Percentiles rank a stretch among this genome's conserved stretches.
Conservation (phyloP, 2,797 vertebrate genomes). For the Pipistrellus kuhlii region DNA sequence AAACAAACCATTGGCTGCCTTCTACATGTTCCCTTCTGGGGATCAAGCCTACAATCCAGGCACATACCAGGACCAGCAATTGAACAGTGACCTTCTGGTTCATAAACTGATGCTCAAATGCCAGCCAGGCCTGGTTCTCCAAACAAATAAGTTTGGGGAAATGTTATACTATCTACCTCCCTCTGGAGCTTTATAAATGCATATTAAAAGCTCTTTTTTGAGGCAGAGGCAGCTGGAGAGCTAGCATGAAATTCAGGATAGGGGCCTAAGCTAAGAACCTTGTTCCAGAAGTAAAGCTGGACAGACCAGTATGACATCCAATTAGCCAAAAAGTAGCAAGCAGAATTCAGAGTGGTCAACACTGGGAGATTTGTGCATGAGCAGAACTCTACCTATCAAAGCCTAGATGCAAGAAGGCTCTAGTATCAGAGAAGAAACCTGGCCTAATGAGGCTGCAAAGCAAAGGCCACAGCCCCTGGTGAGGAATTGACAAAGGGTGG, state of each 20-base stretch:
- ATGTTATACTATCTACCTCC: background rate
- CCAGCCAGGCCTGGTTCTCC: background rate
- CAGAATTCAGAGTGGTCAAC: slow-evolving; percentile 19
- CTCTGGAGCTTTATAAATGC: slow-evolving; percentile 28
- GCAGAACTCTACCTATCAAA: background rate
- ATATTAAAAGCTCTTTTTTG: slow-evolving; percentile 56
- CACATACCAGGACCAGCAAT: background rate
- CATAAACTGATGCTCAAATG: background rate
- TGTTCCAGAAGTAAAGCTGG: slow-evolving; percentile 11
- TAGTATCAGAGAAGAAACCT: background rate
- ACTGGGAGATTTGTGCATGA: background rate
- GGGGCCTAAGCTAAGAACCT: background rate
- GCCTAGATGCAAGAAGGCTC: background rate
- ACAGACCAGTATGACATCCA: background rate
- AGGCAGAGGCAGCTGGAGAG: slow-evolving; percentile 8
- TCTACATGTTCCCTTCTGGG: background rate
- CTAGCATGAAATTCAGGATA: slow-evolving; percentile 56
- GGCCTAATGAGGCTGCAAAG: background rate
- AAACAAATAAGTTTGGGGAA: slow-evolving; percentile 48
- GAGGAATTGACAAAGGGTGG: background rate
- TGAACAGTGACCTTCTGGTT: background rate
- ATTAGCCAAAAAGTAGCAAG: slow-evolving; percentile 4
- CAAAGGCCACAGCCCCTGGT: background rate
- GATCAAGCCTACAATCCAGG: background rate
- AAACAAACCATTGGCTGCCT: background rate